A percentile compares a stretch with the other conserved stretches of the same genome.
Conservation (phyloP, 2,888 invertebrate genomes). For the Nipponacmea schrenckii region DNA sequence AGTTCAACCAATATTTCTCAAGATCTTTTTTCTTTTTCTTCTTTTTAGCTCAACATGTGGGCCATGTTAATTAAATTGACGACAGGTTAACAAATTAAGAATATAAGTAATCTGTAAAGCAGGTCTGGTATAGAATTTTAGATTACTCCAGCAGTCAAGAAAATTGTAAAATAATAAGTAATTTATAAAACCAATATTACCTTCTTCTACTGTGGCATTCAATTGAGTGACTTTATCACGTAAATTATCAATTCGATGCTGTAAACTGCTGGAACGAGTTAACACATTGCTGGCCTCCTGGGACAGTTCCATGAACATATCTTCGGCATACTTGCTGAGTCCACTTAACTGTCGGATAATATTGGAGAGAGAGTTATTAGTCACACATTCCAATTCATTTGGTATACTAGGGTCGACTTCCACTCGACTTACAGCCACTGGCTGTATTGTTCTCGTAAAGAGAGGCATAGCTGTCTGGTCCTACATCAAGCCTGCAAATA, state of each 20-base stretch:
- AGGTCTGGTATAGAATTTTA: too few relatives aligned
- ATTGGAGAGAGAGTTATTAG: conserved; percentile 96
- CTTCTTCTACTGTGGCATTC: conserved; percentile 96
- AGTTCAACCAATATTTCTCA: too few relatives aligned
- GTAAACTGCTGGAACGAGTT: conserved; percentile 87
- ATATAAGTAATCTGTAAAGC: too few relatives aligned
- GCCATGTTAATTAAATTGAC: too few relatives aligned
- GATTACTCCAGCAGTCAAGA: too few relatives aligned
- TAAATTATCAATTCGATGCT: conserved; percentile 88
- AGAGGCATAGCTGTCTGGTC: conserved; percentile 82
- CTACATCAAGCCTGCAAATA: conserved; percentile 2
- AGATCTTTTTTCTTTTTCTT: too few relatives aligned
- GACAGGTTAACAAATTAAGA: too few relatives aligned
- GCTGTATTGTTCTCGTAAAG: conserved; percentile 95
- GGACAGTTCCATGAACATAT: conserved; percentile 94
- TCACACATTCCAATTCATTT: conserved; percentile 96
- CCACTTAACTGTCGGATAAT: conserved; percentile 83
- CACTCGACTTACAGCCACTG: conserved; percentile 92
- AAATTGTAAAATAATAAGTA: too few relatives aligned
- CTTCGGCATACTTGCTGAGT: conserved; percentile 96
- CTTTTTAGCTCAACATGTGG: too few relatives aligned
- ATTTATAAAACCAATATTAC: conserved; percentile 67
- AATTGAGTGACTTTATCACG: conserved; percentile 94
- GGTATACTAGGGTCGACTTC: conserved; percentile 77
- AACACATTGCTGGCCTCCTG: conserved; percentile 90